Conservation (phyloP, 2,888 invertebrate genomes). For the Lasioglossum calceatum region DNA sequence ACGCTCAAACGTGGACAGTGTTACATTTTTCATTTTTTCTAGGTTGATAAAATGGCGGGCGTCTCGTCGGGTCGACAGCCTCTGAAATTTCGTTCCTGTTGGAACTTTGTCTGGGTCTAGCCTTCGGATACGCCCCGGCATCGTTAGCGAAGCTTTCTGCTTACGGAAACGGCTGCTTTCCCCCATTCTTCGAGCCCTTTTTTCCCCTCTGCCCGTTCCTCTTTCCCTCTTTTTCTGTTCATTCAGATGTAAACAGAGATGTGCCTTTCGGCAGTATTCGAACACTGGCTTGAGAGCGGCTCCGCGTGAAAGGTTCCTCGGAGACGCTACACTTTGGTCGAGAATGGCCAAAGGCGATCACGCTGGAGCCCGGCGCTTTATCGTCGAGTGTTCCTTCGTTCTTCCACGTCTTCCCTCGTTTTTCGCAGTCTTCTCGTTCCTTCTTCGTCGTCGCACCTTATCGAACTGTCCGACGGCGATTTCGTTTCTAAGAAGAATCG, state of each 20-base stretch:
- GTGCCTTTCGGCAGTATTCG: constrained; percentile 21
- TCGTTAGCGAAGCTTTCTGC: constrained; percentile 41
- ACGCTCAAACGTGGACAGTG: not conserved
- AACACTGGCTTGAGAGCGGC: not conserved
- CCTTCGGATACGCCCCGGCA: not conserved
- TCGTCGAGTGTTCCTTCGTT: not conserved
- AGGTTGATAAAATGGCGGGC: not conserved
- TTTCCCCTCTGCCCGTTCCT: too few relatives aligned
- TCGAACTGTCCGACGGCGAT: not conserved
- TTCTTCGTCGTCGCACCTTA: not conserved
- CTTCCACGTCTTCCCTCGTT: not conserved
- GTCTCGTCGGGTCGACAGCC: not conserved
- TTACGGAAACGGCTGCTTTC: not conserved
- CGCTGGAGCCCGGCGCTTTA: not conserved
- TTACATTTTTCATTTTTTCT: not conserved
- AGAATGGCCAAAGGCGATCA: constrained; percentile 19
- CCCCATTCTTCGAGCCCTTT: not conserved
- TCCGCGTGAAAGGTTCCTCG: not conserved
- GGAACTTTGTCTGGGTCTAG: not conserved
- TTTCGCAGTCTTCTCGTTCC: not conserved
- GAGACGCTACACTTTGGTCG: not conserved
- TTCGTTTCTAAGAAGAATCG: not conserved
- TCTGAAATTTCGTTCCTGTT: not conserved
- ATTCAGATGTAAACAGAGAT: constrained; percentile 43
- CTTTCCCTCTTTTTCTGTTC: not conserved